Base-by-base conservation (phyloP, 2,113 vertebrate species). In the Tricholaema leucomelas region DNA sequence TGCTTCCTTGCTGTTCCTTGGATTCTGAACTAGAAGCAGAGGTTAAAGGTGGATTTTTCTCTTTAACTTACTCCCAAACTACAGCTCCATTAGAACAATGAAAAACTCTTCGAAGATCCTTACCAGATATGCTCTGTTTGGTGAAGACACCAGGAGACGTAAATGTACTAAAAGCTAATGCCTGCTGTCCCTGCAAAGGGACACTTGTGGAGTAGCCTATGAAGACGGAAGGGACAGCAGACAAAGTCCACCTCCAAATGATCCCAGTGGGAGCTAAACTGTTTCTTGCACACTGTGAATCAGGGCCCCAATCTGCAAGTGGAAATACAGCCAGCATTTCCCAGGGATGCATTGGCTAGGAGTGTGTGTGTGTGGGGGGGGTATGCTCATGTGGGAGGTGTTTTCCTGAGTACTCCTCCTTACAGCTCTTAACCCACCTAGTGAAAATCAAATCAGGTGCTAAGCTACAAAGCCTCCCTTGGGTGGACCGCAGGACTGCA, bases 291-390 rank as follows among this genome's bases (percentile, higher is more conserved):
- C 28, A 18, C 36, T 13, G 52, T 8, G 73, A 72, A 19, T 19
- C 16, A 3, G n/a, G 16, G 35, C 31, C 38, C 35, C 24, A 33
- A 23, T 9, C 30, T 12, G 54, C 25, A 61, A 33, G 38, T 3
- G n/a, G 20, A 19, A 58, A 24, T 44, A 24, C 36, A 25, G 54
- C 7, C 0, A 0, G 60, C 72, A 60, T 55, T 44, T 58, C 36
- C 61, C 21, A 30, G 50, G 52, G 50, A 5, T 8, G 50, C 8
- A 6, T 6, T 14, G 46, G 28, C 8, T 28, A 36, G 18, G 27
- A 36, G n/a, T n/a, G n/a, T n/a, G n/a, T n/a, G n/a, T n/a, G 23
- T 1, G 1, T 55, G 12, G 16, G 17, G 79, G n/a, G 52, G 18
- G 20, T 9, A 6, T 1, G 18, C 50, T 35, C 28, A 19, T 5